A percentile compares a stretch with the other conserved stretches of the same genome.
phyloP scores from a whole-genome alignment of 2,888 invertebrate genomes.

The Phortica okadai region DNA sequence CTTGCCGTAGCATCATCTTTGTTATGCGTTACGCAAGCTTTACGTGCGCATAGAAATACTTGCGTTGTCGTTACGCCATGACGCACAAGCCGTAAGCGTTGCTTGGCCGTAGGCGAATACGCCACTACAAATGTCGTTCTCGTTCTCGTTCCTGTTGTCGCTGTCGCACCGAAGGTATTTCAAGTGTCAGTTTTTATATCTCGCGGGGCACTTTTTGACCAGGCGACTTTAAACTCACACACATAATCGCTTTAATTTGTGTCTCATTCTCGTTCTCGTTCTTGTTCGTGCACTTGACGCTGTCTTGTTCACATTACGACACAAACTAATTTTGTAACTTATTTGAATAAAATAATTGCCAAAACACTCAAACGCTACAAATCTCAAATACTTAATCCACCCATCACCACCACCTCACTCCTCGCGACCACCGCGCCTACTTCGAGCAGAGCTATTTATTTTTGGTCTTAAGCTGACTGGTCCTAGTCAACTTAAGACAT shows the following conservation, averaged over 20 bases:
- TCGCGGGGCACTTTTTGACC: slow-evolving; percentile 4
- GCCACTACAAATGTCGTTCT: background rate
- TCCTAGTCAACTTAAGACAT: background rate
- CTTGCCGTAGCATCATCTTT: slow-evolving; percentile 2
- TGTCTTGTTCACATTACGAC: background rate
- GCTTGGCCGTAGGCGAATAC: background rate
- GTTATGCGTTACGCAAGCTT: slow-evolving; percentile 42
- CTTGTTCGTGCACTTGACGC: background rate
- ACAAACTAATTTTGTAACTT: slow-evolving; percentile 66
- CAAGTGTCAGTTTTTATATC: slow-evolving; percentile 1
- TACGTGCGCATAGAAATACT: slow-evolving; percentile 16
- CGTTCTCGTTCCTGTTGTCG: slow-evolving; percentile 24
- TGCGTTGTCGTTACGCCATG: slow-evolving; percentile 31
- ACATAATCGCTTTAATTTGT: background rate
- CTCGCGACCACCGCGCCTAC: background rate
- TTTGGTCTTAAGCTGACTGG: background rate
- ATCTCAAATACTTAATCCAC: background rate
- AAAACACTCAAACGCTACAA: slow-evolving; percentile 17
- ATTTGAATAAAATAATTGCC: slow-evolving; percentile 68
- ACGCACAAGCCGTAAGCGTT: background rate
- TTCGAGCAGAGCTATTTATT: background rate
- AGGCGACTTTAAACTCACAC: background rate
- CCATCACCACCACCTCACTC: background rate
- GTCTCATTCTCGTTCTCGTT: background rate
- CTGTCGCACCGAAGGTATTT: slow-evolving; percentile 14